These are phyloP conservation scores for Halcyon badia DNA, from an alignment of 2,797 vertebrate genomes.

Conservation along the genomic window DNA sequence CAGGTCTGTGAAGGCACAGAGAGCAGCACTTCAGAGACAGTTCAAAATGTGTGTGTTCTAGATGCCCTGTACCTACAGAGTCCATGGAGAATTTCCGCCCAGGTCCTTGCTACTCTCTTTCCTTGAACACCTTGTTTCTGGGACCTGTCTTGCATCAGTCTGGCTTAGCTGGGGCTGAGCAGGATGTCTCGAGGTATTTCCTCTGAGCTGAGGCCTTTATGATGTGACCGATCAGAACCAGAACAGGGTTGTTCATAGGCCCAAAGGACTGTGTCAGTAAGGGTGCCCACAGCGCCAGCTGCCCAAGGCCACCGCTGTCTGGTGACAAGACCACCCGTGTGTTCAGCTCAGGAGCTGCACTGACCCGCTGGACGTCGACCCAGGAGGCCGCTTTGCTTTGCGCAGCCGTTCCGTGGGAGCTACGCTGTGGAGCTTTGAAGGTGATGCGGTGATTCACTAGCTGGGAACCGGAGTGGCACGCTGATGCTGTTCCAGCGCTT, in stretches of 20 bases:
- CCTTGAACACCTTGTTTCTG: neutral
- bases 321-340: fast-evolving
- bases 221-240: neutral
- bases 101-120: neutral
- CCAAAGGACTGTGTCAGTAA: neutral
- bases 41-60: neutral
- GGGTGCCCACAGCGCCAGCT: fast-evolving
- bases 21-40: neutral
- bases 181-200: neutral
- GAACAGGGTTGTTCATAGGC: neutral
- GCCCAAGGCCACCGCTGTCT: neutral
- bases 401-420: neutral
- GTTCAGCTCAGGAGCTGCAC: neutral
- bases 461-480: conserved; percentile 27
- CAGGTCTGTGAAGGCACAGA: neutral
- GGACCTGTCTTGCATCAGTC: neutral
- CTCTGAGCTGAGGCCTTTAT: neutral
- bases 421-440: neutral
- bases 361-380: neutral
- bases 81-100: neutral
- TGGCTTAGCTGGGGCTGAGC: neutral
- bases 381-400: neutral
- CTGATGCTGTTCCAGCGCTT: neutral
- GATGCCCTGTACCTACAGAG: neutral
- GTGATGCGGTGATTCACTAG: conserved; percentile 14